A percentile compares a stretch with the other conserved stretches of the same genome.
Evolutionary conservation across 2,888 invertebrate species (phyloP).

Genomic region (Chymomyza amoena): DNA sequence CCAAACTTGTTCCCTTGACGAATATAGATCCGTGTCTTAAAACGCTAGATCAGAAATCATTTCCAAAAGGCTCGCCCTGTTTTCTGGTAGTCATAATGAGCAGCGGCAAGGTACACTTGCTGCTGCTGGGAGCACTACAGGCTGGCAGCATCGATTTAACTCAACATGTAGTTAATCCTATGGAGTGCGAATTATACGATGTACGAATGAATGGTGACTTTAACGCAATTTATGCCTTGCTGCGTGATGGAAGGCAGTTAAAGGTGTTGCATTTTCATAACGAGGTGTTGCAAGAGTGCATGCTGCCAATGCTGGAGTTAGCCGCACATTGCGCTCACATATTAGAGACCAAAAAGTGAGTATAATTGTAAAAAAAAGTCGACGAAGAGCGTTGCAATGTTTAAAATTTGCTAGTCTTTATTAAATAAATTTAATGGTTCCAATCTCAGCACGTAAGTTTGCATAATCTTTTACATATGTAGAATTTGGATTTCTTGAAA

Average conservation of each 20-base stretch:
- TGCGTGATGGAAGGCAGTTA: conserved; percentile 83
- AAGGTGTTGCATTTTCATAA: conserved; percentile 80
- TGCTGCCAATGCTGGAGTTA: conserved; percentile 79
- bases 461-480: too few relatives aligned
- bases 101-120: conserved; percentile 85
- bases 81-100: conserved; percentile 89
- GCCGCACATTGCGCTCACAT: conserved; percentile 88
- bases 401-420: too few relatives aligned
- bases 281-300: conserved; percentile 71
- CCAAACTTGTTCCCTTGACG: conserved; percentile 81
- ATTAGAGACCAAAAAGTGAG: conserved; percentile 82
- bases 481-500: too few relatives aligned
- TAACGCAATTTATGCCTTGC: conserved; percentile 84
- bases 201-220: conserved; percentile 86
- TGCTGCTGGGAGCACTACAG: conserved; percentile 91
- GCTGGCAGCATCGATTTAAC: conserved; percentile 85
- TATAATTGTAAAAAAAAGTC: neutral
- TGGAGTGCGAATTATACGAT: conserved; percentile 82
- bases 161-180: conserved; percentile 81
- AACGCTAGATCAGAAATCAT: conserved; percentile 80
- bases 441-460: too few relatives aligned
- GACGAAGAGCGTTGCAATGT: too few relatives aligned
- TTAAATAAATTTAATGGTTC: too few relatives aligned
- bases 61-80: conserved; percentile 84
- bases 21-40: conserved; percentile 81